Conservation (phyloP, 2,888 invertebrate genomes). For the Cephus pygmeus region DNA sequence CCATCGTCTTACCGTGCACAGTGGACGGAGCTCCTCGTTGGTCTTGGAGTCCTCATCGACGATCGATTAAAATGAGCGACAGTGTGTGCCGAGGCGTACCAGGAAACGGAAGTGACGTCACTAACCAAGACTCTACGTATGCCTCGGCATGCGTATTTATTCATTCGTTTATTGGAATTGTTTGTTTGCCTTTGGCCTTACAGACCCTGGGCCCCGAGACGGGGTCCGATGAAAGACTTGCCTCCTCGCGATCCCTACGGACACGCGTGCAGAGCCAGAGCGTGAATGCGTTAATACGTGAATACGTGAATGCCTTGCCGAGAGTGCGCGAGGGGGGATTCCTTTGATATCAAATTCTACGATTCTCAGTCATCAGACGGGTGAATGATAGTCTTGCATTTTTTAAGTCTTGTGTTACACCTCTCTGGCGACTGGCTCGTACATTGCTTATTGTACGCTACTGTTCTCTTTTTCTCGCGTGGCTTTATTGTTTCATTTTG, state of each 20-base stretch:
- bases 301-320: not conserved
- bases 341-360: not conserved
- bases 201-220: constrained; percentile 9
- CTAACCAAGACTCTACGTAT: constrained; percentile 33
- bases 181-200: constrained; percentile 46
- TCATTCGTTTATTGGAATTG: constrained; percentile 55
- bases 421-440: not conserved
- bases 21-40: not conserved
- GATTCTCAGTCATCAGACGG: not conserved
- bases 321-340: not conserved
- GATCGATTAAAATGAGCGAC: constrained; percentile 55
- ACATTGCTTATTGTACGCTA: not conserved
- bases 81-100: constrained; percentile 43
- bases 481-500: not conserved
- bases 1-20: not conserved
- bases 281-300: not conserved
- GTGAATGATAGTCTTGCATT: not conserved
- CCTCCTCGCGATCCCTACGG: not conserved
- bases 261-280: not conserved
- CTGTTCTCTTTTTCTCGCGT: not conserved
- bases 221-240: not conserved
- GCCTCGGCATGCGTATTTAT: constrained; percentile 43
- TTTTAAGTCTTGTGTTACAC: not conserved
- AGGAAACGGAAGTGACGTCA: constrained; percentile 63
- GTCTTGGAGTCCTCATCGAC: constrained; percentile 17